Base-by-base conservation (phyloP, 1,140 invertebrate genomes). In the Micrasema minimum region DNA sequence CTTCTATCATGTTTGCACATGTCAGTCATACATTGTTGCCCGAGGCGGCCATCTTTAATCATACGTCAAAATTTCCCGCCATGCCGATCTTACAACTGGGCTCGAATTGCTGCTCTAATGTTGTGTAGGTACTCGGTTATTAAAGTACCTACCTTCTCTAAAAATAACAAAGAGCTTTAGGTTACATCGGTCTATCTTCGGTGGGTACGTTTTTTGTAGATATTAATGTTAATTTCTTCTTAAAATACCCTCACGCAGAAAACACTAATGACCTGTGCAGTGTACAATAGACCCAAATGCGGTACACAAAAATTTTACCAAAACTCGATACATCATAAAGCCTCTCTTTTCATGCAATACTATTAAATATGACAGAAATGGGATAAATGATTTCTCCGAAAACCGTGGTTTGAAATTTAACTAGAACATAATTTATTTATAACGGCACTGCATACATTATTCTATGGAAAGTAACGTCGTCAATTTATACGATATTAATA, bases 21-120 rank as follows among this genome's bases (percentile, higher is more conserved):
- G 50, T 38, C 35, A 67, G 7, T 20, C 64, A 18, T 26, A 31
- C 45, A 26, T n/a, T 11, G 41, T 5, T 16, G 14, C 64, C 35
- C 22, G 35, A 14, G 66, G 66, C 66, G 38, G 35, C 66, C 66
- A 68, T 68, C 66, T 68, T 68, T 55, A 45, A 26, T 31, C 66
- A 57, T 55, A 68, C 51, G 66, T 68, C 66, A 68, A 57, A 68
- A 43, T 68, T 68, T 26, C 66, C 66, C n/a, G 31, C 16, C 12
- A 35, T 51, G 7, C 18, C 18, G 12, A 1, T 6, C 10, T 0
- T 10, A 23, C 50, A 23, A 23, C 18, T 22, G 22, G 48, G 22
- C 20, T 3, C 48, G 20, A 3, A 45, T 45, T 45, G 18, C n/a
- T 14, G 18, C 43, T 14, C 43, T 45, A 45, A 45, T 45, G 43